These are phyloP conservation scores for Glyptemys insculpta DNA, from an alignment of 2,797 vertebrate genomes.

Conservation along the genomic window DNA sequence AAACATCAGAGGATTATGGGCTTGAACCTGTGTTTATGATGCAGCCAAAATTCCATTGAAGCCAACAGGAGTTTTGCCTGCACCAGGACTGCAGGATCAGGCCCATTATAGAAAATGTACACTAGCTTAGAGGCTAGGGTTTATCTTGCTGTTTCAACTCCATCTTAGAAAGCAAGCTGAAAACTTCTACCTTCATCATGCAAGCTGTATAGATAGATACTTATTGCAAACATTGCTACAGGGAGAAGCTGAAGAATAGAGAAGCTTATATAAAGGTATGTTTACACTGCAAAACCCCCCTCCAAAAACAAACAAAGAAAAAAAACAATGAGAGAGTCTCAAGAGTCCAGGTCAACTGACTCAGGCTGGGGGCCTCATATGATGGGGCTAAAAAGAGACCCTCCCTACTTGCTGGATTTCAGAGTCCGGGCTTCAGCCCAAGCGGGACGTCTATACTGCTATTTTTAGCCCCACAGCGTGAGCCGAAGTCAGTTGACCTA, in stretches of 20 bases:
- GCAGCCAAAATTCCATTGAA: not conserved
- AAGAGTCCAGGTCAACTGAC: not conserved
- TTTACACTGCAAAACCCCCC: not conserved
- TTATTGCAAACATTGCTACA: not conserved
- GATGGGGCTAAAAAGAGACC: not conserved
- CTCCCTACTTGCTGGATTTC: not conserved
- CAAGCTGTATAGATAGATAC: not conserved
- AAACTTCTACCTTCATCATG: not conserved
- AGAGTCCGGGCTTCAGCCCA: not conserved
- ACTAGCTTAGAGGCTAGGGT: not conserved
- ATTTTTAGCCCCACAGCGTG: too few relatives aligned
- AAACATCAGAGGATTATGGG: not conserved
- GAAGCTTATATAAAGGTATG: not conserved
- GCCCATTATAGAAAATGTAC: not conserved
- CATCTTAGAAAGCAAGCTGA: not conserved
- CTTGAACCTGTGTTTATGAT: not conserved
- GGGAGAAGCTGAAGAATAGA: not conserved
- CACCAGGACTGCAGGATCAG: not conserved
- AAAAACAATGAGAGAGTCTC: not conserved
- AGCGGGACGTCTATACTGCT: not conserved
- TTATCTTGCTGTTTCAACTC: not conserved
- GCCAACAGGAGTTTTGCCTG: not conserved
- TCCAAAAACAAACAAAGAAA: not conserved
- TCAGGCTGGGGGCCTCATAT: not conserved
- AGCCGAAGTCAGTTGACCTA: too few relatives aligned